Conservation (phyloP, 2,113 vertebrate genomes). For the Xenotilapia flavipinnis region DNA sequence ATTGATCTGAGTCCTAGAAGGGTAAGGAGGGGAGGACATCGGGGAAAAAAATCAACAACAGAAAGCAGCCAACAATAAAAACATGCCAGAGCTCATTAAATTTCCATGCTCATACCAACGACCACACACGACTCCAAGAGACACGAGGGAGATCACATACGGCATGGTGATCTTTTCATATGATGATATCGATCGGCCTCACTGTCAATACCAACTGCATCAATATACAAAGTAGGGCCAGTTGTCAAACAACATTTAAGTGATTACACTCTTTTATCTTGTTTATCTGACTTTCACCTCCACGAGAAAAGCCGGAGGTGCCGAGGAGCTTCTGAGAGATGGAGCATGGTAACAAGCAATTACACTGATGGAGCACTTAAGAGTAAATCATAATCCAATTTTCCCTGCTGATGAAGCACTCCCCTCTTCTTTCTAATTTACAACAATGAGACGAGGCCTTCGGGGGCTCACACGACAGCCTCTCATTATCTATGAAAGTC, state of each 20-base stretch:
- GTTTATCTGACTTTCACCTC: background rate
- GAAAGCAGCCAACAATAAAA: background rate
- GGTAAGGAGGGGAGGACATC: conserved; percentile 7
- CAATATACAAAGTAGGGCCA: background rate
- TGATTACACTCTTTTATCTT: background rate
- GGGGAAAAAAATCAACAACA: background rate
- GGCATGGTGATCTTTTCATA: background rate
- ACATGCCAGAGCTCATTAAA: background rate
- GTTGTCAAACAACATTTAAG: background rate
- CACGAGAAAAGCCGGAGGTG: background rate
- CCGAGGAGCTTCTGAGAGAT: background rate
- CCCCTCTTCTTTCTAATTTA: conserved; percentile 41
- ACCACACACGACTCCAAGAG: background rate
- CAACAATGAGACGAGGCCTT: conserved; percentile 23
- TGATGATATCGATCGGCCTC: background rate
- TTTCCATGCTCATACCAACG: background rate
- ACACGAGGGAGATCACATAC: background rate
- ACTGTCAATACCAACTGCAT: background rate
- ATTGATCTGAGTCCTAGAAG: conserved; percentile 89
- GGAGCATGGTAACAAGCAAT: conserved; percentile 40
- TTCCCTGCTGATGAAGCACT: conserved; percentile 49
- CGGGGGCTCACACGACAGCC: background rate
- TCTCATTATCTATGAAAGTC: conserved; percentile 27
- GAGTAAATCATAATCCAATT: conserved; percentile 63
- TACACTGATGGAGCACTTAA: conserved; percentile 54